Conservation (phyloP, 2,113 vertebrate species). For the Ptilonorhynchus violaceus region DNA sequence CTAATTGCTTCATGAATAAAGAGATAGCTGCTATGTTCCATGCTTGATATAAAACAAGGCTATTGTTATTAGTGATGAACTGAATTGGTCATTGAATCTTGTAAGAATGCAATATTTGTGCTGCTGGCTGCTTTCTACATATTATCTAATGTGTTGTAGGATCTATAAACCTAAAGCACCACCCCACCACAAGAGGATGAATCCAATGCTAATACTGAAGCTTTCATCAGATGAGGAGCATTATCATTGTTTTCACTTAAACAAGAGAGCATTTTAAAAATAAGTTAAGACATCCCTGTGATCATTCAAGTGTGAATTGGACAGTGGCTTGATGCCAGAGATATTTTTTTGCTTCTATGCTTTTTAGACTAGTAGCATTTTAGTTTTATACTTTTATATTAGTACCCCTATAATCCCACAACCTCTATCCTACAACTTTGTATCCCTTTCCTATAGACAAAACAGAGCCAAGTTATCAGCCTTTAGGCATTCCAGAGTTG, state of each 20-base stretch:
- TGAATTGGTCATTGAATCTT: neutral
- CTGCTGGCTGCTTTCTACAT: neutral
- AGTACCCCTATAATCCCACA: too few species aligned
- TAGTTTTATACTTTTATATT: too few species aligned
- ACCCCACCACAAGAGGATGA: neutral
- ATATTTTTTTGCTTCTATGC: too few species aligned
- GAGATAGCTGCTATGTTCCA: neutral
- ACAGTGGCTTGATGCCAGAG: too few species aligned
- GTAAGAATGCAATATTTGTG: neutral
- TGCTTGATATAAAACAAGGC: neutral
- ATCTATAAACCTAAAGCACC: neutral
- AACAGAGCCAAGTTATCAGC: too few species aligned
- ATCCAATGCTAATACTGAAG: neutral
- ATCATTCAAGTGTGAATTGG: neutral
- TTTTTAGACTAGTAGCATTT: too few species aligned
- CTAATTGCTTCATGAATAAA: neutral
- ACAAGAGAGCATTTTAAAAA: neutral
- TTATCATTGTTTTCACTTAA: neutral
- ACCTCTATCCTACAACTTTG: too few species aligned
- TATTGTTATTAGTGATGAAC: neutral
- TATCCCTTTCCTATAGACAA: too few species aligned
- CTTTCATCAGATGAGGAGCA: neutral
- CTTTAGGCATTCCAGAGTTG: too few species aligned
- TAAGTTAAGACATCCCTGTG: neutral
- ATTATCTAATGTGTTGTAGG: neutral